Evolutionary conservation across 2,888 invertebrate species (phyloP).

Genomic region (Xestoiulus laeticollis): DNA sequence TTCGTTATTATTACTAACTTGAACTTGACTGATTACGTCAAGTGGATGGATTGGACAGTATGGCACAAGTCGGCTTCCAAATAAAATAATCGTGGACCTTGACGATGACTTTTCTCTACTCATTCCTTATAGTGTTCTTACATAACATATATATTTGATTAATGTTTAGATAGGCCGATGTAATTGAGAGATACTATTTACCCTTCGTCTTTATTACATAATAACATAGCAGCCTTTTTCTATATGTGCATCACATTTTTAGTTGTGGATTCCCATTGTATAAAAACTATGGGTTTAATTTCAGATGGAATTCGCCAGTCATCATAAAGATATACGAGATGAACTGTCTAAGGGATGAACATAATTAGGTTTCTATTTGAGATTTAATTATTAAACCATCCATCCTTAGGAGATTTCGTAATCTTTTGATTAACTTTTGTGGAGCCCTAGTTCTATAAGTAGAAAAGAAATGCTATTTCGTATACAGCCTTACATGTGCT

Average conservation of each 20-base stretch:
- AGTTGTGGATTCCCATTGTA: not conserved
- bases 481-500: not conserved
- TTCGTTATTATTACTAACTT: not conserved
- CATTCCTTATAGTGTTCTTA: not conserved
- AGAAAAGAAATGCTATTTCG: not conserved
- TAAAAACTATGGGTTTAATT: slow-evolving; percentile 1
- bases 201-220: slow-evolving; percentile 36
- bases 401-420: not conserved
- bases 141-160: slow-evolving; percentile 13
- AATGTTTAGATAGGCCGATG: not conserved
- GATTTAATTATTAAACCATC: not conserved
- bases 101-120: slow-evolving; percentile 11
- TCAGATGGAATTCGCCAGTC: not conserved
- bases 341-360: not conserved
- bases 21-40: slow-evolving; percentile 40
- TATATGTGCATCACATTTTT: not conserved
- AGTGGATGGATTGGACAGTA: not conserved
- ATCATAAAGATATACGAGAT: not conserved
- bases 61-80: not conserved
- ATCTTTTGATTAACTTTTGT: not conserved
- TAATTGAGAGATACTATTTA: not conserved
- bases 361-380: not conserved
- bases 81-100: slow-evolving; percentile 39
- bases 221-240: not conserved
- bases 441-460: not conserved